These are phyloP conservation scores for Callithrix jacchus DNA, from an alignment of 2,113 vertebrate species.

Conservation along the genomic window DNA sequence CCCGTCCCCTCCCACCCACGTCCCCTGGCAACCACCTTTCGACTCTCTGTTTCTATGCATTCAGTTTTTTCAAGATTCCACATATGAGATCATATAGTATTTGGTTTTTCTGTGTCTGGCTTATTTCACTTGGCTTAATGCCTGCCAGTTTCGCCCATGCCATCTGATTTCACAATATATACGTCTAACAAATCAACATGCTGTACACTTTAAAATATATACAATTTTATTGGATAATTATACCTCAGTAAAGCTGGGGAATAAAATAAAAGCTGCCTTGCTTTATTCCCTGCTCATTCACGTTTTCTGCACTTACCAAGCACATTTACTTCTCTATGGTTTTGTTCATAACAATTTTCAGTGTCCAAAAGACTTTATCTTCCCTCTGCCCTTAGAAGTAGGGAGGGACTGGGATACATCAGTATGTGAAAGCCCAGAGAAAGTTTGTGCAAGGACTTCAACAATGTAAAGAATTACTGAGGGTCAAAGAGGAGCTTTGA, in stretches of 20 bases:
- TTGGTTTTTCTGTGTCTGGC: not conserved
- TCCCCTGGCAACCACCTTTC: not conserved
- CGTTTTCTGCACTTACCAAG: not conserved
- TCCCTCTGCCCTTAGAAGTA: not conserved
- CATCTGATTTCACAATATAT: not conserved
- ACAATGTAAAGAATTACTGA: not conserved
- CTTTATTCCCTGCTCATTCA: constrained; percentile 17
- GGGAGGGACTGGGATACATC: not conserved
- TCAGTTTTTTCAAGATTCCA: not conserved
- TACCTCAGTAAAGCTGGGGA: not conserved
- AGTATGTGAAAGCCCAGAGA: not conserved
- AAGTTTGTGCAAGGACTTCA: constrained; percentile 36
- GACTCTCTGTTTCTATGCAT: not conserved
- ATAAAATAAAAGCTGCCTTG: constrained; percentile 9
- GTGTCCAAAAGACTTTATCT: not conserved
- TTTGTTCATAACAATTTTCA: constrained; percentile 33
- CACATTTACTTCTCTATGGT: not conserved
- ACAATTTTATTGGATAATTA: not conserved
- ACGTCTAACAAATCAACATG: not conserved
- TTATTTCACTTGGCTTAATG: not conserved
- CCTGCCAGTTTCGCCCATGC: not conserved
- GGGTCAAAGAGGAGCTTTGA: not conserved
- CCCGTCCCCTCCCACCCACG: not conserved
- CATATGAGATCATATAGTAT: not conserved
- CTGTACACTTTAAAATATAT: not conserved